phyloP scores from a whole-genome alignment of 2,888 invertebrate genomes.

The Heliconius erato region DNA sequence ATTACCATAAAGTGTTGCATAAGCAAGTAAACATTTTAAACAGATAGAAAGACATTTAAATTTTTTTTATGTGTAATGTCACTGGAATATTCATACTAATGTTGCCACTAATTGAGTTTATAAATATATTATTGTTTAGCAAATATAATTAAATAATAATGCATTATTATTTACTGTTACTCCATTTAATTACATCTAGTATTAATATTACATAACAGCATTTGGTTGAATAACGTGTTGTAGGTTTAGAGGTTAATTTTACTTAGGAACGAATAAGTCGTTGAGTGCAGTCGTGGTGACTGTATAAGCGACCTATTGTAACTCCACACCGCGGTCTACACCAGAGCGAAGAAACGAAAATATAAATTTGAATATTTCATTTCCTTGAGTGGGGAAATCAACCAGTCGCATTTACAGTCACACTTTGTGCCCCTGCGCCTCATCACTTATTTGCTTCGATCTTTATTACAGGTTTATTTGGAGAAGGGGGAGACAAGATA shows the following conservation, averaged over 20 bases:
- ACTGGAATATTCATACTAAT: too few relatives aligned
- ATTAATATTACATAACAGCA: background rate
- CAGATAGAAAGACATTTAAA: background rate
- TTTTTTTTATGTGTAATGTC: too few relatives aligned
- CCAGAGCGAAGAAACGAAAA: too few relatives aligned
- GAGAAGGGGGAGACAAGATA: conserved; percentile 14
- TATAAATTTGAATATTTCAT: too few relatives aligned
- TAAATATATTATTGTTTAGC: background rate
- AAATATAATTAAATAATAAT: background rate
- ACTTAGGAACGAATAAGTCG: too few relatives aligned
- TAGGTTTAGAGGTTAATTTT: background rate
- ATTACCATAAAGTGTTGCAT: too few relatives aligned
- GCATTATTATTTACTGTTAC: background rate
- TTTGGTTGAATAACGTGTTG: background rate
- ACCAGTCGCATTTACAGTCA: too few relatives aligned
- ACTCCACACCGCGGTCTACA: too few relatives aligned
- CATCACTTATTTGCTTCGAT: background rate
- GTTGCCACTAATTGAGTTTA: background rate
- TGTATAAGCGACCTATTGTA: too few relatives aligned
- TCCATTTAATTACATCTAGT: background rate
- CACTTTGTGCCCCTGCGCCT: too few relatives aligned
- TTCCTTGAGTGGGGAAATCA: too few relatives aligned
- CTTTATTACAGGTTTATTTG: conserved; percentile 19
- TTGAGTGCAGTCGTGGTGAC: too few relatives aligned
- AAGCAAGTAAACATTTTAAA: background rate